Evolutionary conservation across 2,797 vertebrate species (phyloP).

Genomic region (Astyanax mexicanus): DNA sequence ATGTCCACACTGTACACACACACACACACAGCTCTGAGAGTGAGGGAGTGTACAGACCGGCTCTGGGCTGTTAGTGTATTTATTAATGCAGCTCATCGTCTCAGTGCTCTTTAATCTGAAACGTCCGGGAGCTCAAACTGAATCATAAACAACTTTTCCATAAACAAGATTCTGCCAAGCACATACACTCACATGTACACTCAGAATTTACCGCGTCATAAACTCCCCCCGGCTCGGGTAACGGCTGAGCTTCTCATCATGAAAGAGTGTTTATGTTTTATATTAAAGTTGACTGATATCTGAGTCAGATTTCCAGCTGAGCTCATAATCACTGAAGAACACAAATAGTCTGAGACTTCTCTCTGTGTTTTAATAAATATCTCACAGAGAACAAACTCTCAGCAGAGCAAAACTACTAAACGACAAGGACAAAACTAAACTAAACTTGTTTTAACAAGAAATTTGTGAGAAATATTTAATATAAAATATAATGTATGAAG

Average conservation of each 20-base stretch:
- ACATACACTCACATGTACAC: constrained; percentile 25
- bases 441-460: no score
- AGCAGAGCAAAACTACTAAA: no score
- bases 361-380: not conserved
- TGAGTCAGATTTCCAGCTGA: not conserved
- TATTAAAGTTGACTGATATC: constrained; percentile 8
- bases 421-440: no score
- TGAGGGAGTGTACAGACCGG: no score
- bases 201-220: not conserved
- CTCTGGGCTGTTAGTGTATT: not conserved
- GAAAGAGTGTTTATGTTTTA: constrained; percentile 13
- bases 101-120: constrained; percentile 12
- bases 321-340: not conserved
- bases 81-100: not conserved
- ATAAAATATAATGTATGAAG: no score
- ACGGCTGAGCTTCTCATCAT: constrained; percentile 24
- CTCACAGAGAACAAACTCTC: not conserved
- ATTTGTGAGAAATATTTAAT: no score
- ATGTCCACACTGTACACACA: not conserved
- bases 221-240: not conserved
- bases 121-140: constrained; percentile 17
- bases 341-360: not conserved
- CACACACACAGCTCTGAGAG: no score
- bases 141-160: constrained; percentile 1
- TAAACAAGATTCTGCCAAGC: constrained; percentile 18